These are phyloP conservation scores for Myotis findleyi DNA, from an alignment of 2,797 vertebrate genomes.

Conservation along the genomic window DNA sequence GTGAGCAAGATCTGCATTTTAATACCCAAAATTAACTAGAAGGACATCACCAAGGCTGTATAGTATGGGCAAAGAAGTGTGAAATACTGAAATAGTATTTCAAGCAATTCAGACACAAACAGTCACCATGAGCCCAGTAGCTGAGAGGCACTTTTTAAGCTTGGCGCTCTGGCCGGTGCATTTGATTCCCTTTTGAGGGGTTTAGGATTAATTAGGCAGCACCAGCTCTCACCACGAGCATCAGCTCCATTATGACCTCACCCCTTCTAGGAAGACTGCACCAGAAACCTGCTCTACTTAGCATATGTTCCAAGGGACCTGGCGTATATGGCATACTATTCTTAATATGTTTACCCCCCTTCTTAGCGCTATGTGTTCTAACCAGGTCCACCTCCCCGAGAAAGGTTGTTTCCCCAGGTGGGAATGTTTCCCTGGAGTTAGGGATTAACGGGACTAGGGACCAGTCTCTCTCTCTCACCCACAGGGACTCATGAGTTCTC, in stretches of 20 bases:
- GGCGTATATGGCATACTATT: too few relatives aligned
- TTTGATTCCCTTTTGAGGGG: background rate
- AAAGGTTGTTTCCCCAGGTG: too few relatives aligned
- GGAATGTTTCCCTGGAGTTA: too few relatives aligned
- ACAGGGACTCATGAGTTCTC: background rate
- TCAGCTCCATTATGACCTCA: background rate
- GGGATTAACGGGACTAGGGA: too few relatives aligned
- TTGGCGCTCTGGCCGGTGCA: background rate
- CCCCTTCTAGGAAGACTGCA: background rate
- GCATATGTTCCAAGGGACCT: too few relatives aligned
- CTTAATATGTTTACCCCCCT: too few relatives aligned
- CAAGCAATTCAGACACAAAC: background rate
- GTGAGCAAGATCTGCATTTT: background rate
- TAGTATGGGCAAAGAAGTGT: background rate
- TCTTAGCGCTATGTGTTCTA: too few relatives aligned
- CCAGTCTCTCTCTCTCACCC: background rate
- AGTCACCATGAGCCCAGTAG: background rate
- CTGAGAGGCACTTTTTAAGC: background rate
- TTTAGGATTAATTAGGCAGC: background rate
- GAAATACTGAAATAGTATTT: background rate
- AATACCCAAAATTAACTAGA: constrained; percentile 33
- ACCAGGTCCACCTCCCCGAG: too few relatives aligned
- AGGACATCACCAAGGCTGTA: background rate
- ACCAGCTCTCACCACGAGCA: background rate
- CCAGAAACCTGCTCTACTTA: background rate